phyloP scores from a whole-genome alignment of 2,888 invertebrate species.

The Gordius sp. region DNA sequence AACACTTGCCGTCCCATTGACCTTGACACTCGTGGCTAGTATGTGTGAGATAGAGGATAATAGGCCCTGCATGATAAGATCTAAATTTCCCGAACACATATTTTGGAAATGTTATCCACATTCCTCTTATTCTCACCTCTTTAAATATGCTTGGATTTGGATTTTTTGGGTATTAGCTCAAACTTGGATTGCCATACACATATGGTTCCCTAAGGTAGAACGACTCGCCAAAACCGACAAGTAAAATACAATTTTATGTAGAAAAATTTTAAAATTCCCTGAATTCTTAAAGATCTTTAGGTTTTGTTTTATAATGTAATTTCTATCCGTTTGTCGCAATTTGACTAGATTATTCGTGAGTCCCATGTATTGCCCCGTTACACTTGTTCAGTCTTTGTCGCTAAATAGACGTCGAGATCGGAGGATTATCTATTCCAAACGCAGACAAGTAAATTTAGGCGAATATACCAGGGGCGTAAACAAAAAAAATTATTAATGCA shows the following conservation, averaged over 20 bases:
- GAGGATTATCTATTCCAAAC: constrained; percentile 29
- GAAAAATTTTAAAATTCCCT: too few relatives aligned
- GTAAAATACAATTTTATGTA: too few relatives aligned
- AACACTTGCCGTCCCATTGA: constrained; percentile 62
- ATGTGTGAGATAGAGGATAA: constrained; percentile 44
- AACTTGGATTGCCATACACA: constrained; percentile 80
- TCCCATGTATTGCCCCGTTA: constrained; percentile 65
- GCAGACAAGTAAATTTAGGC: neutral
- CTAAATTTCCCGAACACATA: constrained; percentile 30
- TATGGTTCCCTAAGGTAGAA: constrained; percentile 92
- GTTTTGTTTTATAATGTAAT: too few relatives aligned
- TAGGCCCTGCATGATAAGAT: constrained; percentile 18
- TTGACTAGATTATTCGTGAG: constrained; percentile 51
- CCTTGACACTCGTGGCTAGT: constrained; percentile 57
- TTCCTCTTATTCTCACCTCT: constrained; percentile 1
- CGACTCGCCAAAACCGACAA: constrained; percentile 83
- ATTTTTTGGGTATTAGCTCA: constrained; percentile 68
- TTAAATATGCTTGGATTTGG: constrained; percentile 67
- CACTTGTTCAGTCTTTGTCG: constrained; percentile 80
- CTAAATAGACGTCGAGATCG: constrained; percentile 66
- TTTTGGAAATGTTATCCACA: constrained; percentile 63
- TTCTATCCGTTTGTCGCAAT: too few relatives aligned
- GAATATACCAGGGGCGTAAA: too few relatives aligned
- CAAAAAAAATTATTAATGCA: too few relatives aligned
- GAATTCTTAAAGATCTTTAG: too few relatives aligned